Base-by-base conservation (phyloP, 2,113 vertebrate species). In the Bubalus kerabau region DNA sequence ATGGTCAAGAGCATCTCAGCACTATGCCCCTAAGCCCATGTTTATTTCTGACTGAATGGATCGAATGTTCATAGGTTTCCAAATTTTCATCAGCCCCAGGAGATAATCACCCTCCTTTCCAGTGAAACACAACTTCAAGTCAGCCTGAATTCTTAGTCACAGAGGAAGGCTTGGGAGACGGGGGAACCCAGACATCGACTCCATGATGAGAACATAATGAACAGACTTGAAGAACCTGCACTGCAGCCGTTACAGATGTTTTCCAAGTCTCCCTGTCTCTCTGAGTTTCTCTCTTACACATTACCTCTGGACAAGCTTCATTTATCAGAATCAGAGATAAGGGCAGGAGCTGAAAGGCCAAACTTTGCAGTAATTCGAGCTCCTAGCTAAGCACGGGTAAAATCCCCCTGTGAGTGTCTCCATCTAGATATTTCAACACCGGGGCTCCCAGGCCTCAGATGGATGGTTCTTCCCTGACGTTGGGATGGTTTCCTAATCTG, bases 141-240 rank as follows among this genome's bases (percentile, higher is more conserved):
- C 80, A 4, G 71, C 36, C 40, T 50, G 36, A 81, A 91, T 54
- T 50, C 95, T 96, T 78, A 96, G 89, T 97, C 59, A 89, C 76
- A 28, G 46, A 60, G 90, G 62, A 83, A 67, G 26, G 23, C 52
- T 76, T 8, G 5, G 48, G 74, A 24, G 64, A 2, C 4, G 2
- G 85, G n/a, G 52, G 76, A 83, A 15, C 2, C 78, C 59, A 46
- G 90, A 82, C 10, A 0, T 14, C 92, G 67, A 93, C 92, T 84
- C 36, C 6, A 0, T 1, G 15, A 16, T 94, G 87, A 93, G 56
- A 14, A 30, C 7, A 5, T n/a, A 30, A 46, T 95, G 97, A 96
- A 23, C 80, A 56, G 32, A 6, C 24, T 0, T 10, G 2, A 24
- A 36, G 52, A 13, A 15, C 15, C 5, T 13, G 4, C 23, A 0